phyloP scores from a whole-genome alignment of 2,888 invertebrate genomes.

The Lamellibrachia columna region DNA sequence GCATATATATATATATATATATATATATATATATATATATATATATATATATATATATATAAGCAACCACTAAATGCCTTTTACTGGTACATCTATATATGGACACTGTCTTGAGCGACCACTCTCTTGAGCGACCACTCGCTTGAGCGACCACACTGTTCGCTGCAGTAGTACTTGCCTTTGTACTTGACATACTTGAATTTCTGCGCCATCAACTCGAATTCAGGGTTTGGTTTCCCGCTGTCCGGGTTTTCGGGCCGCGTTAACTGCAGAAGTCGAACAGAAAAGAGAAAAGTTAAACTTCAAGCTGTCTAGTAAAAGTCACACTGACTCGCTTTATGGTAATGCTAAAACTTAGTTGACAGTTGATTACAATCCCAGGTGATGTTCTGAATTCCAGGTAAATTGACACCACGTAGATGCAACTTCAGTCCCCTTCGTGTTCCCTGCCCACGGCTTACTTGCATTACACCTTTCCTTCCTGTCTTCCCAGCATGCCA shows the following conservation, averaged over 20 bases:
- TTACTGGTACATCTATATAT: neutral
- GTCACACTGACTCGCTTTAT: neutral
- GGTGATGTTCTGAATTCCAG: neutral
- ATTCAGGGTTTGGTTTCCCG: conserved; percentile 88
- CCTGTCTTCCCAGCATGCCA: too few species aligned
- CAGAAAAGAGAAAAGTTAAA: neutral
- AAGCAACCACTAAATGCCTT: neutral
- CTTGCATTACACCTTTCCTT: too few species aligned
- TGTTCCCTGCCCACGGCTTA: neutral
- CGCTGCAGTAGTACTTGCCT: conserved; percentile 71
- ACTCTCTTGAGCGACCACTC: neutral
- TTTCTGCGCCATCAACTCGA: conserved; percentile 90
- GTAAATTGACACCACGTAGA: neutral
- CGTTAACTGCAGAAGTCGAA: neutral
- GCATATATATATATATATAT: neutral
- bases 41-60: too few species aligned
- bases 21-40: neutral
- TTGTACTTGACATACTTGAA: conserved; percentile 90
- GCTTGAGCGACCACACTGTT: neutral
- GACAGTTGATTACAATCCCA: neutral
- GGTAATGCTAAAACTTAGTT: neutral
- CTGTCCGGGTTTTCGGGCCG: conserved; percentile 59
- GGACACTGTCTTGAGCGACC: neutral
- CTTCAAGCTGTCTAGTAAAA: neutral
- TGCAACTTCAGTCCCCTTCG: neutral